A percentile compares a stretch with the other conserved stretches of the same genome.
phyloP scores from a whole-genome alignment of 2,888 invertebrate genomes.

The Eudasyphora cyanicolor region DNA sequence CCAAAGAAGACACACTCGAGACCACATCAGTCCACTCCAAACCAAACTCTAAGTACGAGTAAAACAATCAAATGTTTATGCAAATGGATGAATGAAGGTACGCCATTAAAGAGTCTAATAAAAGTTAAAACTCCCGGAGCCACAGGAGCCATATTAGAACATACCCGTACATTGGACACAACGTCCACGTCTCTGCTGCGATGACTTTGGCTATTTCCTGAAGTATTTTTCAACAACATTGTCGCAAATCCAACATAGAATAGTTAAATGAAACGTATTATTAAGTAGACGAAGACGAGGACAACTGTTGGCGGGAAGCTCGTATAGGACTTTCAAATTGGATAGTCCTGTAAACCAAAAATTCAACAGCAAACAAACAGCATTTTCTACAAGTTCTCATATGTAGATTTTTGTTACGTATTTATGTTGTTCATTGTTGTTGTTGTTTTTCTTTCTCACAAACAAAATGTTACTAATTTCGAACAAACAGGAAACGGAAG shows the following conservation, averaged over 20 bases:
- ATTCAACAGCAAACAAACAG: not conserved
- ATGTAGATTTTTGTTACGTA: constrained; percentile 42
- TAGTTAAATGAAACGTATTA: constrained; percentile 27
- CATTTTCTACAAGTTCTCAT: not conserved
- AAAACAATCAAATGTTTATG: constrained; percentile 61
- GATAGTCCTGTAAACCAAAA: not conserved
- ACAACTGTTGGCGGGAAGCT: not conserved
- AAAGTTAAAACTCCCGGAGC: constrained; percentile 44
- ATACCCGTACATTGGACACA: too few species aligned
- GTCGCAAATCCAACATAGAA: constrained; percentile 33
- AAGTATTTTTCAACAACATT: constrained; percentile 47
- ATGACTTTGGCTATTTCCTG: not conserved
- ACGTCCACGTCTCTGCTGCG: not conserved
- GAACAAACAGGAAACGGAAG: constrained; percentile 57
- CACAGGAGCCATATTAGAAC: constrained; percentile 1
- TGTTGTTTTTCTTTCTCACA: constrained; percentile 39
- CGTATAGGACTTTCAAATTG: not conserved
- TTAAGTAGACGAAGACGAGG: not conserved
- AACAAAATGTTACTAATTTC: constrained; percentile 61
- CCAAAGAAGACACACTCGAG: constrained; percentile 17
- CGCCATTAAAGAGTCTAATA: constrained; percentile 41
- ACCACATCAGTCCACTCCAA: not conserved
- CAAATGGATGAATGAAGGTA: constrained; percentile 52
- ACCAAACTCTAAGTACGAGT: too few species aligned
- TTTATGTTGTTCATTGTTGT: constrained; percentile 37